A percentile compares a stretch with the other conserved stretches of the same genome.
Conservation (phyloP, 2,888 invertebrate species). For the Atrina japonica region DNA sequence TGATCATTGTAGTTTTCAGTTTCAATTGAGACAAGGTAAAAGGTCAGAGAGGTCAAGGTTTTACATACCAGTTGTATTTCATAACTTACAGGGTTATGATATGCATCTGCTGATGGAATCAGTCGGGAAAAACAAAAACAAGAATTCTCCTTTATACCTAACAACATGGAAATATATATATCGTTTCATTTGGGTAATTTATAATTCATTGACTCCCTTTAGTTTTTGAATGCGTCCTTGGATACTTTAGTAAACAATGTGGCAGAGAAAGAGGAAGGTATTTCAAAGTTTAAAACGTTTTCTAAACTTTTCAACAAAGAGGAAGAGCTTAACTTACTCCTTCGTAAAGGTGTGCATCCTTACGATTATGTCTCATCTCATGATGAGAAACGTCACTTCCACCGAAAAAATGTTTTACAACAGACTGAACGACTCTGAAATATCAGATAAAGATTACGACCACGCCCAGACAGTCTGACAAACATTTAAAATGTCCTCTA, state of each 20-base stretch:
- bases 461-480: no score
- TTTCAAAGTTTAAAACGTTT: no score
- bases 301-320: no score
- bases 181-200: slow-evolving; percentile 23
- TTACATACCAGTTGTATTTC: slow-evolving; percentile 45
- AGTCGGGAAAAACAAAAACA: slow-evolving; percentile 30
- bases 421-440: no score
- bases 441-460: no score
- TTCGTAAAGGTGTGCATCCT: slow-evolving; percentile 68
- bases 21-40: slow-evolving; percentile 24
- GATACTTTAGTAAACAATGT: slow-evolving; percentile 34
- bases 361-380: no score
- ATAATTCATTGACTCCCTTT: slow-evolving; percentile 36
- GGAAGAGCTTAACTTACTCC: slow-evolving; percentile 25
- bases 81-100: slow-evolving; percentile 48
- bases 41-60: background rate
- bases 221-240: slow-evolving; percentile 33
- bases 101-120: slow-evolving; percentile 46
- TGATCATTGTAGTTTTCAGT: slow-evolving; percentile 37
- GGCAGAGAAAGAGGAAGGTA: slow-evolving; percentile 20
- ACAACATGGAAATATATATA: slow-evolving; percentile 44
- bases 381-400: no score
- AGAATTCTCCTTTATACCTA: slow-evolving; percentile 43
- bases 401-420: no score
- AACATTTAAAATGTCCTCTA: no score